These are phyloP conservation scores for Spinus olivaceus DNA, from an alignment of 2,797 vertebrate genomes.

Conservation along the genomic window DNA sequence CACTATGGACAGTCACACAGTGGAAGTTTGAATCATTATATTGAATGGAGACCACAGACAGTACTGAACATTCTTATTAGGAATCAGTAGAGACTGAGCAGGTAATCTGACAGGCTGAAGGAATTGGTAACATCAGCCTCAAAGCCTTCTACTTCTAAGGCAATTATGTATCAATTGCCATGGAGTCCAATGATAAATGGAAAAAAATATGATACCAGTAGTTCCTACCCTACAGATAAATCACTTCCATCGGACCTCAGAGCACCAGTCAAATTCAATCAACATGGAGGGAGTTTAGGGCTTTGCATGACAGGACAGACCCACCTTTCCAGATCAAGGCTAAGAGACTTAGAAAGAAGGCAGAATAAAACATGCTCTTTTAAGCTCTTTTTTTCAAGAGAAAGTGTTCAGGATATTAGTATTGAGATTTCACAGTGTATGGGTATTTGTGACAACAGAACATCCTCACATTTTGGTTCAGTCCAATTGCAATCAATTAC, in stretches of 20 bases:
- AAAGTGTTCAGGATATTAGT: neutral
- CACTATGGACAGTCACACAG: neutral
- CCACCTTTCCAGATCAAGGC: neutral
- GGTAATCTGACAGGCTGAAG: neutral
- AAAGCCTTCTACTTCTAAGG: neutral
- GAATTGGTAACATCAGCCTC: neutral
- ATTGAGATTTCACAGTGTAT: neutral
- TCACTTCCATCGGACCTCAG: neutral
- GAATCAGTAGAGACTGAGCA: neutral
- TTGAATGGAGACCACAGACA: neutral
- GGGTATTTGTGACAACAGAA: neutral
- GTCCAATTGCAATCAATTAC: neutral
- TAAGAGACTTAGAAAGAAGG: neutral
- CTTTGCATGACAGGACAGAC: neutral
- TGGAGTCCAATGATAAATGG: neutral
- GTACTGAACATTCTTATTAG: neutral
- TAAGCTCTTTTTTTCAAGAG: no score
- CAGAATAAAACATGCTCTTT: neutral
- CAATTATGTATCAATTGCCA: neutral
- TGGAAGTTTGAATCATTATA: neutral
- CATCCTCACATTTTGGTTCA: neutral
- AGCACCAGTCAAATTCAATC: neutral
- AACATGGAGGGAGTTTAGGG: neutral
- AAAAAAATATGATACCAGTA: neutral
- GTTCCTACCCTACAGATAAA: neutral